Conservation (phyloP, 2,113 vertebrate genomes). For the Halcyon malimbica region DNA sequence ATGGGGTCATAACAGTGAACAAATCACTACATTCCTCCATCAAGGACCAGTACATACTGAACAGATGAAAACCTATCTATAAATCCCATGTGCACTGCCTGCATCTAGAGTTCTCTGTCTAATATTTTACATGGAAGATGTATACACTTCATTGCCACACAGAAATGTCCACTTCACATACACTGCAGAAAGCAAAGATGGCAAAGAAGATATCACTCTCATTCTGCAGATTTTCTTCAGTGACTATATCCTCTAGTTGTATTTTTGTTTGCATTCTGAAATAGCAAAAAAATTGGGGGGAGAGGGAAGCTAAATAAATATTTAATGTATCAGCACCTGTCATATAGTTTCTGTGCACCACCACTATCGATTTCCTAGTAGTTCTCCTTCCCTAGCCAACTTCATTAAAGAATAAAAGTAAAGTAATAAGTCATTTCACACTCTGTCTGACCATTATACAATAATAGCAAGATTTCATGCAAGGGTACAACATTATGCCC, state of each 20-base stretch:
- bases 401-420: conserved; percentile 89
- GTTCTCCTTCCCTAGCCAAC: conserved; percentile 76
- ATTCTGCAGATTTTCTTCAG: background rate
- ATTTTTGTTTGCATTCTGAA: conserved; percentile 60
- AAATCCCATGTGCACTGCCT: background rate
- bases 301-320: conserved; percentile 75
- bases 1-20: background rate
- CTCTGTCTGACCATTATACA: conserved; percentile 83
- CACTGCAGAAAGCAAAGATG: background rate
- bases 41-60: background rate
- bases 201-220: background rate
- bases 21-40: background rate
- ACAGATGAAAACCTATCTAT: background rate
- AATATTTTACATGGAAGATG: background rate
- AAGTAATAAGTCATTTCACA: conserved; percentile 89
- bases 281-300: conserved; percentile 52
- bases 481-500: conserved; percentile 86
- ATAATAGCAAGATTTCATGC: conserved; percentile 86
- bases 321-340: conserved; percentile 76
- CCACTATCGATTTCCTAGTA: conserved; percentile 73
- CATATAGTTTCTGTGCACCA: conserved; percentile 66
- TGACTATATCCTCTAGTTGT: background rate
- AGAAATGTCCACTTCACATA: accelerated
- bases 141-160: background rate
- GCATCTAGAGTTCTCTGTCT: background rate